Percentiles rank a stretch among this genome's conserved stretches.
Conservation (phyloP, 1,140 invertebrate genomes). For the Hycleus cichorii region DNA sequence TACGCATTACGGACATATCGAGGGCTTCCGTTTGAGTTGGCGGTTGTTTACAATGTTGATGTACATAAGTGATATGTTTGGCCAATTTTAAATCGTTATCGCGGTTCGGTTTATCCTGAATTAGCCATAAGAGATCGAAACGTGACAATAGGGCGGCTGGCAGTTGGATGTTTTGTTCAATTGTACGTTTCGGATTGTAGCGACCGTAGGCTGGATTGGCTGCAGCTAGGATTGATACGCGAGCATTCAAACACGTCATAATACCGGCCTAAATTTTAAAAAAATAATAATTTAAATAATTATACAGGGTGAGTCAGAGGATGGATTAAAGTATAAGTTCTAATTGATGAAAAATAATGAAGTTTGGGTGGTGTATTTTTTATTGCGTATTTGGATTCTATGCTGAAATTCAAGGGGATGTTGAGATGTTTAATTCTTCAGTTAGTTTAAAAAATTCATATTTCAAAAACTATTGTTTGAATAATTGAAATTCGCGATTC, state of each 20-base stretch:
- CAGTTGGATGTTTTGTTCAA: constrained; percentile 97
- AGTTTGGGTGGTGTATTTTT: too few relatives aligned
- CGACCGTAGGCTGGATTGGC: constrained; percentile 98
- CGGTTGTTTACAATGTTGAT: constrained; percentile 85
- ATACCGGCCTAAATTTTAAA: constrained; percentile 75
- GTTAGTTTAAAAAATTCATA: too few relatives aligned
- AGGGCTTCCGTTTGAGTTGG: constrained; percentile 67
- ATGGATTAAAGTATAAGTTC: too few relatives aligned
- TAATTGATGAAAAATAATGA: too few relatives aligned
- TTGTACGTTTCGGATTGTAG: constrained; percentile 90
- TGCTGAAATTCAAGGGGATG: too few relatives aligned
- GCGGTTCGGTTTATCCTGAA: constrained; percentile 88
- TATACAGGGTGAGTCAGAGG: neutral
- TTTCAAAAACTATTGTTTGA: too few relatives aligned
- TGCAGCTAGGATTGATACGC: constrained; percentile 95
- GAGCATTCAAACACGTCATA: constrained; percentile 94
- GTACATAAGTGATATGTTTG: constrained; percentile 97
- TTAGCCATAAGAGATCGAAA: constrained; percentile 97
- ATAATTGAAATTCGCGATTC: too few relatives aligned
- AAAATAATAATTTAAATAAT: neutral
- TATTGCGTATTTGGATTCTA: too few relatives aligned
- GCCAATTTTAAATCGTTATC: constrained; percentile 92
- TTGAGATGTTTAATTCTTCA: too few relatives aligned
- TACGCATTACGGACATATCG: constrained; percentile 89
- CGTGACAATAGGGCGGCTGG: constrained; percentile 96